A percentile compares a stretch with the other conserved stretches of the same genome.
These are phyloP conservation scores for Meteorus cinctellus DNA, from an alignment of 2,888 invertebrate genomes.

Conservation along the genomic window DNA sequence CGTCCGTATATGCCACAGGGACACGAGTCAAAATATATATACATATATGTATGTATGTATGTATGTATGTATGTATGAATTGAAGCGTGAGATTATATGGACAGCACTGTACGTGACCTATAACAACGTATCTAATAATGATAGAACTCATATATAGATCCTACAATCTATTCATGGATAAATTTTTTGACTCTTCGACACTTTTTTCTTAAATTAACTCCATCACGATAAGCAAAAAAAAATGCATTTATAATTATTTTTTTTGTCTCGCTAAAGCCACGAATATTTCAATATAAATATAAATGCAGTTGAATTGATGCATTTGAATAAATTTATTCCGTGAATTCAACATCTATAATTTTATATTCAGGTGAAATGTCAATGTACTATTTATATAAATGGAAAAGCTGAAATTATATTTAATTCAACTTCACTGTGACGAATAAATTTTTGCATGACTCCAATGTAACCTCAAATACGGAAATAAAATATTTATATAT, in stretches of 20 bases:
- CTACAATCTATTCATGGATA: neutral
- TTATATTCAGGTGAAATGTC: too few relatives aligned
- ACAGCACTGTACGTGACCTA: neutral
- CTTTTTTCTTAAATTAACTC: neutral
- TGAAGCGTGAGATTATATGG: neutral
- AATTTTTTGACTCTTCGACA: neutral
- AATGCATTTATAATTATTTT: neutral
- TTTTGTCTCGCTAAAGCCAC: too few relatives aligned
- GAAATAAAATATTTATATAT: neutral
- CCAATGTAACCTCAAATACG: neutral
- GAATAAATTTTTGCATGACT: neutral
- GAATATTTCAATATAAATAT: too few relatives aligned
- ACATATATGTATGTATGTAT: neutral
- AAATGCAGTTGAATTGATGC: too few relatives aligned
- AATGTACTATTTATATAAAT: too few relatives aligned
- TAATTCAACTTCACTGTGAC: too few relatives aligned
- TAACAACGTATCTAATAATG: neutral
- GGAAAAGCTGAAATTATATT: too few relatives aligned
- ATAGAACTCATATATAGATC: neutral
- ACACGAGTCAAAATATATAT: conserved; percentile 25
- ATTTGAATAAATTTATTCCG: too few relatives aligned
- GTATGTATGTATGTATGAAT: neutral
- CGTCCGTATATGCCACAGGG: conserved; percentile 5
- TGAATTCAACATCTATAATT: too few relatives aligned
- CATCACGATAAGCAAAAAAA: neutral